Evolutionary conservation across 2,888 invertebrate species (phyloP).

Genomic region (Serripes groenlandicus): DNA sequence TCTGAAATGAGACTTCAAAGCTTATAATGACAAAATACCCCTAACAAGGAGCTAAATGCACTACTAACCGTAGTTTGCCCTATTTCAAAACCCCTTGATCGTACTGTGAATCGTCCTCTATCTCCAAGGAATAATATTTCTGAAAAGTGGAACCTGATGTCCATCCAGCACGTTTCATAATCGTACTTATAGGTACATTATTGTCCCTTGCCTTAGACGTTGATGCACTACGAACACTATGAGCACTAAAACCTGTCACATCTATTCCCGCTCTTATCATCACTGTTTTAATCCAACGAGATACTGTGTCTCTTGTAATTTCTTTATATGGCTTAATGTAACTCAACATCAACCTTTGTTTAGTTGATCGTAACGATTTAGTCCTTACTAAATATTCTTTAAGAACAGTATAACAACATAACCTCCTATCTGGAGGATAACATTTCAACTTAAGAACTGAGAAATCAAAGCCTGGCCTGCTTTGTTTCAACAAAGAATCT

Average conservation of each 20-base stretch:
- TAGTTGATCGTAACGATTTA: conserved; percentile 10
- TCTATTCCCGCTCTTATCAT: conserved; percentile 49
- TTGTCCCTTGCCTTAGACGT: conserved; percentile 42
- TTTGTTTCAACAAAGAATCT: conserved; percentile 31
- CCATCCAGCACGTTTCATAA: conserved; percentile 57
- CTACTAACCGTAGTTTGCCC: too few species aligned
- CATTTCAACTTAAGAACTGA: conserved; percentile 34
- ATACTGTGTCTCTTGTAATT: conserved; percentile 60
- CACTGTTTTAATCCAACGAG: conserved; percentile 54
- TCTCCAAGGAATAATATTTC: too few species aligned
- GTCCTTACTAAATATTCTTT: conserved; percentile 46
- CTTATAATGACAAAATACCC: too few species aligned
- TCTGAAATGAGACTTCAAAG: too few species aligned
- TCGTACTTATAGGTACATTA: conserved; percentile 41
- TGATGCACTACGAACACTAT: conserved; percentile 61
- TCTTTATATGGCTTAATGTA: conserved; percentile 56
- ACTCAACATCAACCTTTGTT: conserved; percentile 49
- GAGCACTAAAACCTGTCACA: conserved; percentile 35
- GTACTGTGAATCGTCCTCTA: too few species aligned
- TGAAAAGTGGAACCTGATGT: too few species aligned
- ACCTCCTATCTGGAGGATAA: too few species aligned
- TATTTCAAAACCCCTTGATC: too few species aligned
- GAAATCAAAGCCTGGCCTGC: conserved; percentile 23
- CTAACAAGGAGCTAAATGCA: too few species aligned
- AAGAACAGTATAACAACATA: conserved; percentile 49